Conservation (phyloP, 37 sponge, comb jelly and placozoan species). For the Theonella swinhoei region DNA sequence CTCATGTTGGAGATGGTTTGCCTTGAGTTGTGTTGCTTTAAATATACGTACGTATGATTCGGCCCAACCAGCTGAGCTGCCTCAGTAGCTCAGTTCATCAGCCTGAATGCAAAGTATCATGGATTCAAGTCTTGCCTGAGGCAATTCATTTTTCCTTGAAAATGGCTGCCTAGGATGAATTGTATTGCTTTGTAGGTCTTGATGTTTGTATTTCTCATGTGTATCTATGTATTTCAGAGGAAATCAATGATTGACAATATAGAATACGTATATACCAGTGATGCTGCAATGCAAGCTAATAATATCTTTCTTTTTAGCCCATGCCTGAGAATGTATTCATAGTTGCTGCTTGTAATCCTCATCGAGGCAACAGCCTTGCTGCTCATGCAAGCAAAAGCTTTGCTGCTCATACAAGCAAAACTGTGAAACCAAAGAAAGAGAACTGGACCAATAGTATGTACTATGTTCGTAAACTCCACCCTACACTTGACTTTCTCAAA, state of each 20-base stretch:
- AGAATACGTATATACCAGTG: background rate
- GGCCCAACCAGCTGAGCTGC: too few relatives aligned
- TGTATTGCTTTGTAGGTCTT: too few relatives aligned
- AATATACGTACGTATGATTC: too few relatives aligned
- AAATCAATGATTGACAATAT: conserved; percentile 35
- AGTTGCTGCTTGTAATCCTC: conserved; percentile 83
- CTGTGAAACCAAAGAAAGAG: conserved; percentile 10
- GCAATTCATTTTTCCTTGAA: too few relatives aligned
- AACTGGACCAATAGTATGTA: conserved; percentile 67
- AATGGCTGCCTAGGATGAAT: too few relatives aligned
- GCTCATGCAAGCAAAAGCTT: background rate
- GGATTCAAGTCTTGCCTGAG: too few relatives aligned
- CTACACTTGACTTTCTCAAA: conserved; percentile 53
- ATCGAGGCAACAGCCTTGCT: conserved; percentile 66
- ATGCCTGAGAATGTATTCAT: conserved; percentile 76
- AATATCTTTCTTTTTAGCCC: background rate
- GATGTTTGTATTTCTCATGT: conserved; percentile 11
- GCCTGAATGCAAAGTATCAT: too few relatives aligned
- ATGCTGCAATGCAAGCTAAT: background rate
- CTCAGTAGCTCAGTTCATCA: too few relatives aligned
- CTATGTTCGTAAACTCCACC: conserved; percentile 72
- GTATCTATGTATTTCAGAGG: conserved; percentile 62
- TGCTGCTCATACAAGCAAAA: too few relatives aligned
- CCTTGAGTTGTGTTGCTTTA: too few relatives aligned
- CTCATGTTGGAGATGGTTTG: too few relatives aligned